A percentile compares a stretch with the other conserved stretches of the same genome.
phyloP scores from a whole-genome alignment of 1,140 invertebrate species.

The Bombus cullumanus region DNA sequence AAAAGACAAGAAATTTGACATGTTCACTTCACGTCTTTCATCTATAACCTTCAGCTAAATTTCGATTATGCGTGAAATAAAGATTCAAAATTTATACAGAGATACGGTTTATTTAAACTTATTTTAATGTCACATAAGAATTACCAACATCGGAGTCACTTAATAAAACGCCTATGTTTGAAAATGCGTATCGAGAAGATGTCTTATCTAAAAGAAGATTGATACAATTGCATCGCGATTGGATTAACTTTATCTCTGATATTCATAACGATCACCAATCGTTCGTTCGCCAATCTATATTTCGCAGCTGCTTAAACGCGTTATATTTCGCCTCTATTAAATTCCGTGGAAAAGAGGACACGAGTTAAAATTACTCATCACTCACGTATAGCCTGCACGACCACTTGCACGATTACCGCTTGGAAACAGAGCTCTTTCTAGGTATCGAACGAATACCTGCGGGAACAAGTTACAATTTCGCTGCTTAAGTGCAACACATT shows the following conservation, averaged over 20 bases:
- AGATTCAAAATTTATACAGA: no score
- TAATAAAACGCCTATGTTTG: background rate
- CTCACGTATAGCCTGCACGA: background rate
- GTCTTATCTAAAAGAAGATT: background rate
- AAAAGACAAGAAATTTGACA: no score
- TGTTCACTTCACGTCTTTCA: no score
- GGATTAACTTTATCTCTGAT: background rate
- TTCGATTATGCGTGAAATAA: no score
- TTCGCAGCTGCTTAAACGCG: background rate
- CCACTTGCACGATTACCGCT: background rate
- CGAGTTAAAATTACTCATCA: slow-evolving; percentile 28
- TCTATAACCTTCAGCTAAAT: no score
- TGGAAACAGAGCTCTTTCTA: slow-evolving; percentile 6
- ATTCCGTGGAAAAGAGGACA: slow-evolving; percentile 19
- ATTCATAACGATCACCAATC: background rate
- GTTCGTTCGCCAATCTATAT: background rate
- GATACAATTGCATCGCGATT: background rate
- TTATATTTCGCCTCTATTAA: slow-evolving; percentile 21
- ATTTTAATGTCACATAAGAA: background rate
- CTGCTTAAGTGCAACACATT: background rate
- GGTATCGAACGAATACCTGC: background rate
- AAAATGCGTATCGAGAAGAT: background rate
- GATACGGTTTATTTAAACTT: no score
- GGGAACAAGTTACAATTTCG: background rate
- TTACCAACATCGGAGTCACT: background rate